Percentiles rank a stretch among this genome's conserved stretches.
phyloP scores from a whole-genome alignment of 2,113 vertebrate genomes.

The Rhabdornis inornatus region DNA sequence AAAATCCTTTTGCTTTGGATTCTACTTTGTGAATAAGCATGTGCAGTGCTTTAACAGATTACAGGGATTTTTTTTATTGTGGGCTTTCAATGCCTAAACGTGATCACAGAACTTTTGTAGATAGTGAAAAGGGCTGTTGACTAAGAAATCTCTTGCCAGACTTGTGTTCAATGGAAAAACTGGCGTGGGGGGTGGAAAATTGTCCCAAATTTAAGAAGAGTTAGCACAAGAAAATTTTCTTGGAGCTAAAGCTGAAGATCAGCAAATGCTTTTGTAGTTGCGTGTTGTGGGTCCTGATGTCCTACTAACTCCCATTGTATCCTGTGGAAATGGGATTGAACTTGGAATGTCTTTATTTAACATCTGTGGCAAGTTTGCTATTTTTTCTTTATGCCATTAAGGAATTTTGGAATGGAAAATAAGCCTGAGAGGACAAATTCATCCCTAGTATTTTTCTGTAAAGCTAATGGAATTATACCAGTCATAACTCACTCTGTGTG shows the following conservation, averaged over 20 bases:
- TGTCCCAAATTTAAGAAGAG: not conserved
- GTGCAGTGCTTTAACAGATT: not conserved
- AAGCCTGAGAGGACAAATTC: not conserved
- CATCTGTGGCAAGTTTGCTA: constrained; percentile 15
- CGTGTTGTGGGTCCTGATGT: not conserved
- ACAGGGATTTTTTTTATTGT: not conserved
- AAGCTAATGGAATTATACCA: constrained; percentile 10
- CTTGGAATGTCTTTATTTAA: constrained; percentile 6
- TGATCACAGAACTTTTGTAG: not conserved
- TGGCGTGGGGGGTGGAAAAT: accelerated
- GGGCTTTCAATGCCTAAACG: not conserved
- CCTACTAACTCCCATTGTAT: not conserved
- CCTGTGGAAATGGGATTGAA: not conserved
- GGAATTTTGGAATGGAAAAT: constrained; percentile 61
- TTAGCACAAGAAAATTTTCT: not conserved
- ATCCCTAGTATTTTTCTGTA: constrained; percentile 3
- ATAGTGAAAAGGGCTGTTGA: not conserved
- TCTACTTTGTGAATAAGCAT: not conserved
- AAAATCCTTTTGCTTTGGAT: not conserved
- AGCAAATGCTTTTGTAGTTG: constrained; percentile 24
- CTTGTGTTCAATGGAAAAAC: not conserved
- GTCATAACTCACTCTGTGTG: not conserved
- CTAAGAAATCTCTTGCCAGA: not conserved
- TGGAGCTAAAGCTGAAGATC: not conserved
- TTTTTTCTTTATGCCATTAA: constrained; percentile 38